Percentiles rank a stretch among this genome's conserved stretches.
Conservation (phyloP, 2,797 vertebrate genomes). For the Scleropages formosus region DNA sequence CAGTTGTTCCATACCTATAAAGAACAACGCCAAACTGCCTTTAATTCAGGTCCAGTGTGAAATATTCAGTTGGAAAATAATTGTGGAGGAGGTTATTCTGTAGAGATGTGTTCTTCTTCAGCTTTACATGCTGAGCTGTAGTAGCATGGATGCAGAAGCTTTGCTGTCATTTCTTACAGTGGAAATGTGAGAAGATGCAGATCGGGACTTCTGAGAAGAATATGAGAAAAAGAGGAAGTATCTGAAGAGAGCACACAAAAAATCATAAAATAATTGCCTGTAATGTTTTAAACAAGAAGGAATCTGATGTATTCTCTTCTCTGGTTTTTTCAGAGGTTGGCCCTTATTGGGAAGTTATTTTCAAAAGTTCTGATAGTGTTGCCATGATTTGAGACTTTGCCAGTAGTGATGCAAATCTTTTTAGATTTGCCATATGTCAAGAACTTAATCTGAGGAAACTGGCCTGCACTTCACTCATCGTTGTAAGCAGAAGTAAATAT, state of each 20-base stretch:
- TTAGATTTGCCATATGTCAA: slow-evolving; percentile 28
- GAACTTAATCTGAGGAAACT: background rate
- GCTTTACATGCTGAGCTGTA: slow-evolving; percentile 2
- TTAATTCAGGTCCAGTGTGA: background rate
- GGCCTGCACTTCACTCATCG: no score
- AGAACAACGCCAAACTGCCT: background rate
- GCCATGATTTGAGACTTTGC: background rate
- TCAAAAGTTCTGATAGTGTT: slow-evolving; percentile 17
- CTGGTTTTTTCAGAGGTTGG: background rate
- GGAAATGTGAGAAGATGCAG: slow-evolving; percentile 13
- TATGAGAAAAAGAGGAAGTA: slow-evolving; percentile 18
- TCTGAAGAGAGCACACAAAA: background rate
- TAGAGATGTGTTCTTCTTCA: background rate
- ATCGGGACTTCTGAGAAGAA: slow-evolving; percentile 13
- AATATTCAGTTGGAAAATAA: background rate
- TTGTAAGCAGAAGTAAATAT: no score
- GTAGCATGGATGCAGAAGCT: slow-evolving; percentile 14
- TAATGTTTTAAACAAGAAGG: no score
- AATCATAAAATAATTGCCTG: no score
- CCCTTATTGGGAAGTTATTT: slow-evolving; percentile 24
- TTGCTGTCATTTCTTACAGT: slow-evolving; percentile 1
- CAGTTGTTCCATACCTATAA: no score
- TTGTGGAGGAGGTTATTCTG: background rate
- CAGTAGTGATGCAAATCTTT: slow-evolving; percentile 29
- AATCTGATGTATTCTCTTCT: background rate